These are phyloP conservation scores for Parus major DNA, from an alignment of 2,113 vertebrate species.

Conservation along the genomic window DNA sequence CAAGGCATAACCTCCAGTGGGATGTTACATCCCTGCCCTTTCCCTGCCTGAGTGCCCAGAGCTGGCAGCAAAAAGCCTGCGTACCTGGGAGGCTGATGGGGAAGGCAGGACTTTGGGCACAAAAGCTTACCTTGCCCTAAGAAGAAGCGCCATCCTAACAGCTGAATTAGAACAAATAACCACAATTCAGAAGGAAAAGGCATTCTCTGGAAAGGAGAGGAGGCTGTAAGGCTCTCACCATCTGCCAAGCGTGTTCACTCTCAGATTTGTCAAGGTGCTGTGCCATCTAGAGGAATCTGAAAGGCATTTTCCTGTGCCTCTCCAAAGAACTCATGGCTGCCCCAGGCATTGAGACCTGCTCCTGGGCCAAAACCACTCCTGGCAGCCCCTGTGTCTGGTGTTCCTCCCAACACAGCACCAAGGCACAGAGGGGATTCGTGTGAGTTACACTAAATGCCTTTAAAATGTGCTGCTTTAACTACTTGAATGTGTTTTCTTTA, in stretches of 20 bases:
- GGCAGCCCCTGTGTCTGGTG: background rate
- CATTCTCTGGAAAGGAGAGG: background rate
- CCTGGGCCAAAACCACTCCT: background rate
- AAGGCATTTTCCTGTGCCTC: rapidly evolving
- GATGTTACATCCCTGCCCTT: too few species aligned
- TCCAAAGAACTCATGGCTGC: background rate
- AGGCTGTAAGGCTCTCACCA: background rate
- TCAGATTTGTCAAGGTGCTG: background rate
- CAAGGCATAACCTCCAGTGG: background rate
- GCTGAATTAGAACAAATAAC: background rate
- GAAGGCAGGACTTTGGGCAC: background rate
- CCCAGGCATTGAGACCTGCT: rapidly evolving
- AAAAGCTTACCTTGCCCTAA: background rate
- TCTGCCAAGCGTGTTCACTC: rapidly evolving
- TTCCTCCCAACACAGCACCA: background rate
- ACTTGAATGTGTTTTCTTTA: background rate
- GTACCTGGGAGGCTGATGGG: background rate
- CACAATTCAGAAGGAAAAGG: background rate
- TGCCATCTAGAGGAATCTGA: conserved; percentile 30
- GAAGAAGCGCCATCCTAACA: background rate
- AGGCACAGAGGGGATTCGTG: background rate
- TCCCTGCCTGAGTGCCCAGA: background rate
- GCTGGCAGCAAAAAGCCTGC: background rate
- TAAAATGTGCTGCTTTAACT: background rate
- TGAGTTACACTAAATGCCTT: background rate